Conservation (phyloP, 2,113 vertebrate genomes). For the Gasterosteus nipponicus region DNA sequence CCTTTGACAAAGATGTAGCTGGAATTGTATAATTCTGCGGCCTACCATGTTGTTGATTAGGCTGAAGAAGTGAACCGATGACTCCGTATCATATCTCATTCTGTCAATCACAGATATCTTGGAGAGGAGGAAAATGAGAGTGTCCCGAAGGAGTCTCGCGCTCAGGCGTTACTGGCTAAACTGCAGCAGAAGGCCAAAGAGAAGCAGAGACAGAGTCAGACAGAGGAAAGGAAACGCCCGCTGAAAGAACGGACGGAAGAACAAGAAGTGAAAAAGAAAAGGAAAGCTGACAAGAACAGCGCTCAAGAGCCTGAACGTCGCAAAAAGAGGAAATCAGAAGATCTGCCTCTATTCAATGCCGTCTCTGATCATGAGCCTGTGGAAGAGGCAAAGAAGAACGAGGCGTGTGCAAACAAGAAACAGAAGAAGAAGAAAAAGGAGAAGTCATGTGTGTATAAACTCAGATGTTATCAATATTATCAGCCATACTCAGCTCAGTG, state of each 20-base stretch:
- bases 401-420: slow-evolving; percentile 12
- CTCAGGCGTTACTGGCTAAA: slow-evolving; percentile 83
- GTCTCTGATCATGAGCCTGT: slow-evolving; percentile 16
- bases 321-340: slow-evolving; percentile 52
- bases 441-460: slow-evolving; percentile 33
- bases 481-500: background rate
- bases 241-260: background rate
- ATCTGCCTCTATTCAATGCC: background rate
- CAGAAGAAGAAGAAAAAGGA: slow-evolving; percentile 26
- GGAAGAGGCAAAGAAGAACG: slow-evolving; percentile 11
- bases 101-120: slow-evolving; percentile 78
- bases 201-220: slow-evolving; percentile 75
- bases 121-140: slow-evolving; percentile 77
- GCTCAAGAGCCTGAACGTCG: background rate
- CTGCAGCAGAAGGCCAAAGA: slow-evolving; percentile 85
- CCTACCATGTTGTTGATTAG: background rate
- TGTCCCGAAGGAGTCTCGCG: slow-evolving; percentile 63
- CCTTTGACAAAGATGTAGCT: background rate
- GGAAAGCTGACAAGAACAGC: background rate
- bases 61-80: background rate
- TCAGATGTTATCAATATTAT: background rate
- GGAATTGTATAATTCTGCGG: background rate
- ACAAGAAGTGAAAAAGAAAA: slow-evolving; percentile 23
- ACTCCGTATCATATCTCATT: background rate
- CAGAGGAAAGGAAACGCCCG: background rate